Conservation (phyloP, 2,797 vertebrate species). For the Pipistrellus pipistrellus region DNA sequence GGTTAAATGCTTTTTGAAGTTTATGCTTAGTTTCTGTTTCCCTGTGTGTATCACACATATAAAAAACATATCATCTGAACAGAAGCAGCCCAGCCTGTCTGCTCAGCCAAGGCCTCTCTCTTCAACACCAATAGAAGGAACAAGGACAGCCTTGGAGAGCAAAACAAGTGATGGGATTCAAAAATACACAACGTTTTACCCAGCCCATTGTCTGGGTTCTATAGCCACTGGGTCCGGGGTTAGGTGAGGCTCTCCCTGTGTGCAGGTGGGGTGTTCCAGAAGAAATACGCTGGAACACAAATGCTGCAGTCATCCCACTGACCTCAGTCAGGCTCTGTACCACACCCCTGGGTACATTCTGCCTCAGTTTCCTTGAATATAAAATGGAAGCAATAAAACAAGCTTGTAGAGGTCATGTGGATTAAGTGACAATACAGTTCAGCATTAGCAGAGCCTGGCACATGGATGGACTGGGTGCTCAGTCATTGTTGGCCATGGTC, state of each 20-base stretch:
- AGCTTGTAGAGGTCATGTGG: not conserved
- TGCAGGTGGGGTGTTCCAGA: not conserved
- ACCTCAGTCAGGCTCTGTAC: not conserved
- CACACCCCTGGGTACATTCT: not conserved
- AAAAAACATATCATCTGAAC: slow-evolving; percentile 3
- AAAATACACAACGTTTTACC: slow-evolving; percentile 35
- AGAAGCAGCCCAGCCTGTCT: not conserved
- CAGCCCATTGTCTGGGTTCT: not conserved
- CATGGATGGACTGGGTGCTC: not conserved
- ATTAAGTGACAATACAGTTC: not conserved
- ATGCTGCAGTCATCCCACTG: not conserved
- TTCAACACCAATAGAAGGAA: not conserved
- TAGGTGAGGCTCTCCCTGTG: not conserved
- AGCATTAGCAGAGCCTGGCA: not conserved
- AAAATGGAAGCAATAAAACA: slow-evolving; percentile 3
- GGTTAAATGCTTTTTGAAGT: not conserved
- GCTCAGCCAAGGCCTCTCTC: not conserved
- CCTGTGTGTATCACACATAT: not conserved
- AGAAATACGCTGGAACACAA: not conserved
- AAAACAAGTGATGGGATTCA: not conserved
- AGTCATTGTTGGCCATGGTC: not conserved
- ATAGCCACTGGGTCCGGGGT: not conserved
- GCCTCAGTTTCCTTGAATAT: not conserved
- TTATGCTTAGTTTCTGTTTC: slow-evolving; percentile 35
- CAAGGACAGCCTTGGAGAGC: not conserved